A percentile compares a stretch with the other conserved stretches of the same genome.
Evolutionary conservation across 2,113 vertebrate species (phyloP).

Genomic region (Orycteropus afer): DNA sequence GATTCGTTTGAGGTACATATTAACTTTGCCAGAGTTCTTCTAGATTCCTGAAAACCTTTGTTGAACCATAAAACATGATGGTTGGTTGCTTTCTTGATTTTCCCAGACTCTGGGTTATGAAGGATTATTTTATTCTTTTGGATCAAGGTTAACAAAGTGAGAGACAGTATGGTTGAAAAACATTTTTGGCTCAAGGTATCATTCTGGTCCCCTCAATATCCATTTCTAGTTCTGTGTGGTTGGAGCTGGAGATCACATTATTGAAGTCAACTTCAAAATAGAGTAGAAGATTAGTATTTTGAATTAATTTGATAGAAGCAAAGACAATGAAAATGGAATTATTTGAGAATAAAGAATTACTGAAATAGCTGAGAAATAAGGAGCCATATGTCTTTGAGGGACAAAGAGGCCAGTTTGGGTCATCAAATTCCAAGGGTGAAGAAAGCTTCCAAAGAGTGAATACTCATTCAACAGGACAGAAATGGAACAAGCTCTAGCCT

Average conservation of each 20-base stretch:
- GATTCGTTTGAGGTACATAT: constrained; percentile 31
- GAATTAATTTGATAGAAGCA: background rate
- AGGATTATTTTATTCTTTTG: background rate
- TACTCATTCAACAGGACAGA: background rate
- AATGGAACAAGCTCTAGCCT: background rate
- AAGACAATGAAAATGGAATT: background rate
- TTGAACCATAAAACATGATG: background rate
- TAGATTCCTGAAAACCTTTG: background rate
- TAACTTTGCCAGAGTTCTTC: background rate
- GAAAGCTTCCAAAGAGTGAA: background rate
- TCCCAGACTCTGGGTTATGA: background rate
- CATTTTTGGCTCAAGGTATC: background rate
- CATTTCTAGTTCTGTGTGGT: background rate
- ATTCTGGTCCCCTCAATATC: background rate
- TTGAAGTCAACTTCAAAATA: constrained; percentile 14
- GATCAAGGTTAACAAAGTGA: background rate
- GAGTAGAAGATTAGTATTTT: background rate
- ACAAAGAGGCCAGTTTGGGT: background rate
- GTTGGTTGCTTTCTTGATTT: background rate
- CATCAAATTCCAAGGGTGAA: background rate
- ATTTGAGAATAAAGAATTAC: background rate
- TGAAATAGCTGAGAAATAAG: background rate
- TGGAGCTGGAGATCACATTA: background rate
- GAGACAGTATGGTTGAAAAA: background rate
- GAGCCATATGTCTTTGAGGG: background rate